Base-by-base conservation (phyloP, 2,797 vertebrate genomes). In the Melanotaenia nigrans region DNA sequence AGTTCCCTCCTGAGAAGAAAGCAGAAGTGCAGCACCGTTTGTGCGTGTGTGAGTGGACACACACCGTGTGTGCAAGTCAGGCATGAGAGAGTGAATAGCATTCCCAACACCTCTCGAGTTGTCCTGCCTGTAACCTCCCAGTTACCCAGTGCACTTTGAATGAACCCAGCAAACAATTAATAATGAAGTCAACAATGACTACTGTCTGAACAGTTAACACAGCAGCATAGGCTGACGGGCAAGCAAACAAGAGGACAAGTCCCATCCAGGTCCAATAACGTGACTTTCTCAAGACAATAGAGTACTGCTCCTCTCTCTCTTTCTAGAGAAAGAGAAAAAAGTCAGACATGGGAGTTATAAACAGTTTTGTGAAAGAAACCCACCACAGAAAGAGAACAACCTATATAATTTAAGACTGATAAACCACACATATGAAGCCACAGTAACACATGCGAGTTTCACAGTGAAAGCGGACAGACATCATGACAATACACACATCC, bases 81-180 rank as follows among this genome's bases (percentile, higher is more conserved):
- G 64, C 78, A 78, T 85, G 68, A 85, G 61, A 64, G 73, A 80
- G 79, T 84, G 81, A 89, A 85, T 85, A 87, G 84, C 81, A 85
- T 86, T 87, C 74, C 79, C 77, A 83, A 88, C 85, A 90, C 88
- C 86, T 88, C 85, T 79, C 16, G 42, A 75, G 79, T 73, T 85
- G 85, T 83, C 75, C 88, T 83, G 86, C 84, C 71, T 71, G 56
- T 91, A 92, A 93, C 91, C 91, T 87, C 87, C 65, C 84, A 58
- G 85, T 93, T 85, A 93, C 90, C 89, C 89, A 79, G 67, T 93
- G 92, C 89, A 93, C 93, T 93, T 80, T 61, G 11, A 74, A 65
- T 93, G 90, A 95, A 94, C 93, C 89, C 82, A 75, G 71, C 69
- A 73, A 85, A 87, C 84, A 90, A 93, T 92, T 92, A 93, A 92